Evolutionary conservation across 2,888 invertebrate species (phyloP).

Genomic region (Drosophila rubida): DNA sequence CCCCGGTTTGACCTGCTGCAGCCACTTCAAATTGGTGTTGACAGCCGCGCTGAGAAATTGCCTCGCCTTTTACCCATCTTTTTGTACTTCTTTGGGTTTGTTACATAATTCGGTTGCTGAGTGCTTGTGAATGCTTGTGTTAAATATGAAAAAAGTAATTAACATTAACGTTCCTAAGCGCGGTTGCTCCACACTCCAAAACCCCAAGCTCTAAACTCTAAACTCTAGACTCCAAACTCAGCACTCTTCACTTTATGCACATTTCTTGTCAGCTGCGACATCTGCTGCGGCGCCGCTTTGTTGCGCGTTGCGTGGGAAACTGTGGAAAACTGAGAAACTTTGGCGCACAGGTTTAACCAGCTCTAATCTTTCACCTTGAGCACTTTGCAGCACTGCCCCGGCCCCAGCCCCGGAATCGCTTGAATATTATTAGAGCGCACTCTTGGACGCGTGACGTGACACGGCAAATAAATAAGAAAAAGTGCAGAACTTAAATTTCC

Average conservation of each 20-base stretch:
- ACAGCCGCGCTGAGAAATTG: conserved; percentile 83
- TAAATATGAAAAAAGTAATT: conserved; percentile 66
- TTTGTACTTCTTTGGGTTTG: neutral
- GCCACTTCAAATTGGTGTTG: conserved; percentile 83
- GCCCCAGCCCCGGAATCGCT: conserved; percentile 7
- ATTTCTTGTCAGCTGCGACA: conserved; percentile 38
- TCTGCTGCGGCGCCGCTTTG: conserved; percentile 18
- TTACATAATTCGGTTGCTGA: conserved; percentile 28
- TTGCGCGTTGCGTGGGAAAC: conserved; percentile 61
- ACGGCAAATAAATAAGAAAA: neutral
- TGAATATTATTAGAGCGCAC: neutral
- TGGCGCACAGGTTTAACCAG: conserved; percentile 49
- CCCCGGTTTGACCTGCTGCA: conserved; percentile 44
- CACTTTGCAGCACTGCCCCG: conserved; percentile 36
- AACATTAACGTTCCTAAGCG: conserved; percentile 60
- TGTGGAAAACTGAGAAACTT: conserved; percentile 71
- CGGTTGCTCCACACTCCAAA: conserved; percentile 50
- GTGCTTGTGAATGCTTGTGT: conserved; percentile 55
- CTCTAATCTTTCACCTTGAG: conserved; percentile 62
- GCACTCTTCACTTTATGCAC: conserved; percentile 32
- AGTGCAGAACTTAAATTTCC: no score
- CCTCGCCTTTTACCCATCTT: conserved; percentile 39
- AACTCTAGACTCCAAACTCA: conserved; percentile 45
- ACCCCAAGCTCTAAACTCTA: conserved; percentile 12
- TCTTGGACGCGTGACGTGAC: neutral